Conservation (phyloP, 2,888 invertebrate genomes). For the Alentia gelatinosa region DNA sequence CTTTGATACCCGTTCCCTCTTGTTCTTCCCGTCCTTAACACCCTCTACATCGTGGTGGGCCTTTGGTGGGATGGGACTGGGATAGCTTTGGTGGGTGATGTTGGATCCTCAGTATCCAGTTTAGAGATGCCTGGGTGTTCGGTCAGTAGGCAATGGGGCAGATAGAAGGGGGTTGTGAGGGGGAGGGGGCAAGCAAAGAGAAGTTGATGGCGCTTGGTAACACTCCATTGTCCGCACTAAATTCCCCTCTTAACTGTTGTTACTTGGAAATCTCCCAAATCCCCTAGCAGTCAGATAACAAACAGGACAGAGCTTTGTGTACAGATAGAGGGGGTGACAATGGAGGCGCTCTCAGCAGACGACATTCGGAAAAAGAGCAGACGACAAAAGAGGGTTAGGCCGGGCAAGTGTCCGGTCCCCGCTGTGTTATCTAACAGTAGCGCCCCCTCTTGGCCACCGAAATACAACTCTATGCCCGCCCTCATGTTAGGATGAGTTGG, state of each 20-base stretch:
- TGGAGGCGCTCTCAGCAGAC: background rate
- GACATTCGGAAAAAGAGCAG: background rate
- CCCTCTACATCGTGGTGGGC: too few relatives aligned
- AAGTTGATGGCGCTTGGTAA: too few relatives aligned
- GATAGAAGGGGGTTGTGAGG: background rate
- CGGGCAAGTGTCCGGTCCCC: too few relatives aligned
- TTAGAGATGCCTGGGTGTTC: background rate
- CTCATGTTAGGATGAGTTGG: background rate
- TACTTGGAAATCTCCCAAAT: background rate
- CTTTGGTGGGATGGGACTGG: too few relatives aligned
- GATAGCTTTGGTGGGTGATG: too few relatives aligned
- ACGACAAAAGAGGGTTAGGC: too few relatives aligned
- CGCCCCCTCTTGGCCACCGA: background rate
- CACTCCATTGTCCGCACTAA: background rate
- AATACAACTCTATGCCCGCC: background rate
- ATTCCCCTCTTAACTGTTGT: background rate
- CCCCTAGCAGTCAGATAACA: background rate
- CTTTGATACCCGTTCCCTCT: background rate
- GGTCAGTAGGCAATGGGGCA: background rate
- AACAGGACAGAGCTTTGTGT: too few relatives aligned
- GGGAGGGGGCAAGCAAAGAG: background rate
- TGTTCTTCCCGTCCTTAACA: background rate
- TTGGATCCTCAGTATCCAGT: too few relatives aligned
- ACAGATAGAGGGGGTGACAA: background rate
- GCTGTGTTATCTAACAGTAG: background rate